These are phyloP conservation scores for Hydrozoanthus tunicans DNA, from an alignment of 64 coral and sea anemone genomes.

Conservation along the genomic window DNA sequence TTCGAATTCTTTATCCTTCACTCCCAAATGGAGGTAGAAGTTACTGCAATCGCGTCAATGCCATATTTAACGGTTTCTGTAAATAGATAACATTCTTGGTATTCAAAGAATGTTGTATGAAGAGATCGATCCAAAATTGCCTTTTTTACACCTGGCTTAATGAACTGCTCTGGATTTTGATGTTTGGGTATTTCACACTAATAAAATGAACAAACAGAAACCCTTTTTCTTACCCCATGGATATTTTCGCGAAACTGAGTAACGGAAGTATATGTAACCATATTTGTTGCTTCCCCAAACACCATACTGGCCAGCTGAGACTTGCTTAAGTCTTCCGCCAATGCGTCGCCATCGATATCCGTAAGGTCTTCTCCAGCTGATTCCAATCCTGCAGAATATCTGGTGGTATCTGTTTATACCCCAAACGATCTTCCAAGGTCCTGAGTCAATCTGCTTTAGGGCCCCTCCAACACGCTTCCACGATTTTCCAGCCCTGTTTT, in stretches of 20 bases:
- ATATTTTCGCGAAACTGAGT: not conserved
- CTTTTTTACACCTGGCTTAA: not conserved
- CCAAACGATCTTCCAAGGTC: constrained; percentile 41
- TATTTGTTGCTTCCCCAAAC: constrained; percentile 12
- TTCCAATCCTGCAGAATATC: constrained; percentile 36
- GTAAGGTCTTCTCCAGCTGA: constrained; percentile 17
- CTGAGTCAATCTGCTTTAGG: constrained; percentile 45
- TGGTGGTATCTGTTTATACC: constrained; percentile 23
- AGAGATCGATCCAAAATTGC: not conserved
- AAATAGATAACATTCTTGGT: not conserved
- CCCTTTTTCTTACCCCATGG: constrained; percentile 19
- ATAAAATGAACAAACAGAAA: not conserved
- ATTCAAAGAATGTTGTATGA: not conserved
- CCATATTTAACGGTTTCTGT: not conserved
- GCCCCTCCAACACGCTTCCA: constrained; percentile 8
- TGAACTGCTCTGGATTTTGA: not conserved
- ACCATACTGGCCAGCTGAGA: constrained; percentile 22
- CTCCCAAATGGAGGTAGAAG: no score
- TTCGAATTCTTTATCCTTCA: no score
- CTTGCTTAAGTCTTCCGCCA: constrained; percentile 32
- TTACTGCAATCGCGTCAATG: no score
- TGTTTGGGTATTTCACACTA: not conserved
- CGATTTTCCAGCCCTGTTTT: constrained; percentile 17
- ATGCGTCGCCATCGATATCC: constrained; percentile 1
- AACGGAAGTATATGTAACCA: constrained; percentile 28